Evolutionary conservation across 2,113 vertebrate species (phyloP), one percentile per base, ranked within the genome.

Genomic region (Canis aureus): DNA sequence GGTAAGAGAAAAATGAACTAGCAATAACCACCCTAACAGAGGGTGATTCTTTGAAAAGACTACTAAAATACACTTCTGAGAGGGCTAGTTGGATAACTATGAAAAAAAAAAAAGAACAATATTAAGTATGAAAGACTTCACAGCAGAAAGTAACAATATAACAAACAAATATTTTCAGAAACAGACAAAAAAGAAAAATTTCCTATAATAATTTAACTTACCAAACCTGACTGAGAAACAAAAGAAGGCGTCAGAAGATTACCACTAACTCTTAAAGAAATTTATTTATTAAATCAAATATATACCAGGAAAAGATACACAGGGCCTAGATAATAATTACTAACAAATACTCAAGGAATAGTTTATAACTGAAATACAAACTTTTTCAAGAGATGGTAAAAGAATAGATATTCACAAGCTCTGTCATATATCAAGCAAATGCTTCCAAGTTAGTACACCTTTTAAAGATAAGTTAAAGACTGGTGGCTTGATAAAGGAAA

Each of bases 271-370:
- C 4, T 22, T 25, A 49, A 90, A 90, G n/a, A 25, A 3, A 20
- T 53, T 59, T 87, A 94, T 51, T 62, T 64, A 93, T 27, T 11
- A 62, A 53, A 62, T 90, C 74, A 69, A 76, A 95, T 90, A 71
- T 79, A 90, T 1, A 38, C 11, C 1, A 12, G 76, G 22, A 62
- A 62, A 91, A 69, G 43, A 69, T 11, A 66, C 3, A 62, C 27
- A 71, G 22, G 35, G 11, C 15, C 8, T 25, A 51, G 15, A 67
- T 19, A 88, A 78, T 67, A 55, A n/a, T 55, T 88, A 53, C 43
- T 78, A 83, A 38, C 53, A 89, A 60, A 71, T 8, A 78, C 3
- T 27, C 25, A 53, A 82, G 60, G 3, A 62, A 66, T 19, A 73
- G 11, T 22, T 62, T 53, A 22, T 74, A 38, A 49, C 1, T 78